phyloP scores from a whole-genome alignment of 2,113 vertebrate genomes.

The Candoia aspera region DNA sequence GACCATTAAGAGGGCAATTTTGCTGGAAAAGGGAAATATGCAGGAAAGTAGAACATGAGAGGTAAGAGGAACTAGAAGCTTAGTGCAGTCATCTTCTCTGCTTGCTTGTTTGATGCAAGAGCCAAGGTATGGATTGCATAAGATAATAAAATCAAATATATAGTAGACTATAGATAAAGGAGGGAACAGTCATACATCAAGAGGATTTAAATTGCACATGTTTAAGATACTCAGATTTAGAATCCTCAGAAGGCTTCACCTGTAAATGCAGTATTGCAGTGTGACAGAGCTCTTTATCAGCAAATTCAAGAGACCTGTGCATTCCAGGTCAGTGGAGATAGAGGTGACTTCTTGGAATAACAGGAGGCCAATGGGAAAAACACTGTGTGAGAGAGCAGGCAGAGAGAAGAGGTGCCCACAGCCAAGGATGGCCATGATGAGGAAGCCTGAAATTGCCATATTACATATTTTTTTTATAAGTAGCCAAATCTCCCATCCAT shows the following conservation, averaged over 20 bases:
- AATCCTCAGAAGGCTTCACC: neutral
- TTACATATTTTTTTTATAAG: neutral
- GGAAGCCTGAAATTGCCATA: neutral
- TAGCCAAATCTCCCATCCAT: neutral
- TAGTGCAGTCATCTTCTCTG: neutral
- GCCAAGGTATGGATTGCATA: neutral
- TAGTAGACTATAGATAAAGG: neutral
- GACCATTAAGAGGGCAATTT: constrained; percentile 7
- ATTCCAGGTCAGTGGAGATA: neutral
- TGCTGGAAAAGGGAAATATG: constrained; percentile 33
- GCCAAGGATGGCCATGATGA: neutral
- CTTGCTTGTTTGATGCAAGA: neutral
- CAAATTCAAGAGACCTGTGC: neutral
- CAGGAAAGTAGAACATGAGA: neutral
- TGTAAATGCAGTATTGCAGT: neutral
- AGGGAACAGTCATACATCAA: neutral
- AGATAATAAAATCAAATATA: neutral
- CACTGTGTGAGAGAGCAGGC: neutral
- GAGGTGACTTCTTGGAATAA: neutral
- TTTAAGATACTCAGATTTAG: neutral
- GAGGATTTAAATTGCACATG: neutral
- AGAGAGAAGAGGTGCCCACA: neutral
- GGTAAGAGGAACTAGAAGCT: neutral
- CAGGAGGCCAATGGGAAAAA: neutral
- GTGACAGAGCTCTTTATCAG: neutral